These are phyloP conservation scores for Hesperophylax magnus DNA, from an alignment of 1,140 invertebrate genomes.

Conservation along the genomic window DNA sequence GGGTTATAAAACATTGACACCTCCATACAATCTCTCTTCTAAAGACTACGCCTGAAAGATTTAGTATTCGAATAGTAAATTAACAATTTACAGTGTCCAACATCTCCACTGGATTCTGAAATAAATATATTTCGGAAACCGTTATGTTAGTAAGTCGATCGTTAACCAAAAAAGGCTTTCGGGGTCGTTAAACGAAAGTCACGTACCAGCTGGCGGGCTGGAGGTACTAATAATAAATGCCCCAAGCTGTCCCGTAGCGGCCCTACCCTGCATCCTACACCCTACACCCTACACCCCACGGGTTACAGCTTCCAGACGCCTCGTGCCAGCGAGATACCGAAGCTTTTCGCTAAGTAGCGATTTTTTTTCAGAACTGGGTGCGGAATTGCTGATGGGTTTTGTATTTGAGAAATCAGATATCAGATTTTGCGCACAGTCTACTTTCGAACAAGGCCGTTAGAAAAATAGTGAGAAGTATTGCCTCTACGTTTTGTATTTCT, in stretches of 20 bases:
- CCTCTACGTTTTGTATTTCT: too few species aligned
- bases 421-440: neutral
- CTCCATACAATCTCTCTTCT: too few species aligned
- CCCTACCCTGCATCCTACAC: neutral
- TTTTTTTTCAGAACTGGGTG: neutral
- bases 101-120: constrained; percentile 3
- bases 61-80: neutral
- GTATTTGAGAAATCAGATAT: constrained; percentile 15
- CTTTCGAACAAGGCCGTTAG: too few species aligned
- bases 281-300: too few species aligned
- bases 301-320: neutral
- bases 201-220: constrained; percentile 36
- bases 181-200: constrained; percentile 49
- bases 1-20: too few species aligned
- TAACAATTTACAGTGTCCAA: neutral
- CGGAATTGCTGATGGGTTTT: neutral
- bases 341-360: constrained; percentile 22
- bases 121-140: neutral
- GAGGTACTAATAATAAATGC: constrained; percentile 42
- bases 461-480: too few species aligned
- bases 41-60: too few species aligned
- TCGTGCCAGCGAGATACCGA: neutral
- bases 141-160: constrained; percentile 38
- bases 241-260: neutral
- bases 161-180: constrained; percentile 46